Evolutionary conservation across 1,140 invertebrate species (phyloP).

Genomic region (Trichonephila inaurata): DNA sequence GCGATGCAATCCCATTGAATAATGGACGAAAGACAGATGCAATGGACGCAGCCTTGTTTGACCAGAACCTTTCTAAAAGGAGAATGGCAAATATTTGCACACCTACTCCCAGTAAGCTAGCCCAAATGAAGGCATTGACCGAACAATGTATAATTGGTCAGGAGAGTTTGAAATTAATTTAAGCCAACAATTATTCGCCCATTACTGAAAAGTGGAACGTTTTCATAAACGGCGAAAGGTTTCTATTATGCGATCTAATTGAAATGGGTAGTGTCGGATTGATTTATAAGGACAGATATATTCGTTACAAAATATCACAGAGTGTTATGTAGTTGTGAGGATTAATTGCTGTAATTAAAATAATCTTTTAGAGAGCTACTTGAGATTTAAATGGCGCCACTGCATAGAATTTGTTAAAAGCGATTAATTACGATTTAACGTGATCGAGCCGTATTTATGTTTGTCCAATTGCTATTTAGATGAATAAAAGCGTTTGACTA

Average conservation of each 20-base stretch:
- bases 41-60: background rate
- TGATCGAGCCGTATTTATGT: background rate
- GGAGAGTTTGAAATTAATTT: constrained; percentile 23
- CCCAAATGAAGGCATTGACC: background rate
- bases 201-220: constrained; percentile 11
- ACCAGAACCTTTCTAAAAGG: background rate
- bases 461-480: too few relatives aligned
- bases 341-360: background rate
- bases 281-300: constrained; percentile 15
- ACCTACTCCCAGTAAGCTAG: background rate
- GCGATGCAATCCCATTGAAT: background rate
- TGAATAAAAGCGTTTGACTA: too few relatives aligned
- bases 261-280: background rate
- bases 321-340: background rate
- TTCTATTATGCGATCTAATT: background rate
- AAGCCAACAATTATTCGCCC: constrained; percentile 14
- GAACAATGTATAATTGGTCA: background rate
- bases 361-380: background rate
- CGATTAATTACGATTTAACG: background rate
- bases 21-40: constrained; percentile 14
- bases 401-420: background rate
- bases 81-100: constrained; percentile 27
- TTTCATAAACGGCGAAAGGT: constrained; percentile 3
- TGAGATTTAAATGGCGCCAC: background rate
- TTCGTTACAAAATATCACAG: background rate